These are phyloP conservation scores for Oconnorella tubifera DNA, from an alignment of 2,888 invertebrate genomes.

Conservation along the genomic window DNA sequence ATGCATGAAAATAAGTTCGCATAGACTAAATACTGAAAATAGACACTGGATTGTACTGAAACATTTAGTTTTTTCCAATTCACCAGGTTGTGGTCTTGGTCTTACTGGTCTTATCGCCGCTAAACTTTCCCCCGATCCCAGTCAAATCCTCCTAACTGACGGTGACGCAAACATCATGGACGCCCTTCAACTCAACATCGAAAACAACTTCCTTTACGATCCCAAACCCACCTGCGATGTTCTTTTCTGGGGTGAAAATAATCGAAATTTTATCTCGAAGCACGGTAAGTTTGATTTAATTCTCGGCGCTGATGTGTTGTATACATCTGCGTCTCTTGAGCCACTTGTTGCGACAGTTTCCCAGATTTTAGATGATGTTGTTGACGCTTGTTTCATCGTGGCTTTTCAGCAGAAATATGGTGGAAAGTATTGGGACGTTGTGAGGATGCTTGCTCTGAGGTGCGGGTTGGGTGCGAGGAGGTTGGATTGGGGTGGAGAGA, in stretches of 20 bases:
- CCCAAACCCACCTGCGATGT: slow-evolving; percentile 4
- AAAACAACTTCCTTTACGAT: not conserved
- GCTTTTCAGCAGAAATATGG: slow-evolving; percentile 14
- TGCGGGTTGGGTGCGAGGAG: not conserved
- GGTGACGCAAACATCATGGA: slow-evolving; percentile 12
- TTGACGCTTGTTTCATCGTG: not conserved
- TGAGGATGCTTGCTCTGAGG: not conserved
- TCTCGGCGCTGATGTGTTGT: slow-evolving; percentile 12
- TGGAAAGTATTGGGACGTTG: not conserved
- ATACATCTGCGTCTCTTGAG: not conserved
- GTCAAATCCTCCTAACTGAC: slow-evolving; percentile 5
- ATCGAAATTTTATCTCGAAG: not conserved
- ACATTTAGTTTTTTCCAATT: too few species aligned
- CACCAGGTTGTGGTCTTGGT: slow-evolving; percentile 15
- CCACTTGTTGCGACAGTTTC: not conserved
- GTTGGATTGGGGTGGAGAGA: not conserved
- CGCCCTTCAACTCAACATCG: slow-evolving; percentile 12
- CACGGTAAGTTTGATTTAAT: slow-evolving; percentile 14
- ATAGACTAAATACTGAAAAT: too few species aligned
- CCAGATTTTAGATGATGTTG: not conserved
- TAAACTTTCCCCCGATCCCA: slow-evolving; percentile 3
- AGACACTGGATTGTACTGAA: too few species aligned
- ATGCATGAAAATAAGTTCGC: too few species aligned
- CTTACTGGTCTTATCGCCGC: slow-evolving; percentile 9
- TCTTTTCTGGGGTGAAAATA: slow-evolving; percentile 7